Percentiles rank a stretch among this genome's conserved stretches.
phyloP scores from a whole-genome alignment of 1,140 invertebrate genomes.

The Eueides isabella region DNA sequence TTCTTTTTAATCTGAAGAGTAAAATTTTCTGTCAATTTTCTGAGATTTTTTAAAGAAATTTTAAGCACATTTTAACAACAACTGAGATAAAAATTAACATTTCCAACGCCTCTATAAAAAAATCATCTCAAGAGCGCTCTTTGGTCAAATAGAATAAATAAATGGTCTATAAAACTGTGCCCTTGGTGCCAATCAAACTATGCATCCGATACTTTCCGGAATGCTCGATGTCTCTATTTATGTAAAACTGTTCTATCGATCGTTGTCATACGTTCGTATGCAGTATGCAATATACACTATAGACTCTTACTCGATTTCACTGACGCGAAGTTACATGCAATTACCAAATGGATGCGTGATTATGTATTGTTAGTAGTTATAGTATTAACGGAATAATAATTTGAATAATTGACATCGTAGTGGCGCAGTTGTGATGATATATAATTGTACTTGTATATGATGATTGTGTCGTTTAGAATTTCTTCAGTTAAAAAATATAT shows the following conservation, averaged over 20 bases:
- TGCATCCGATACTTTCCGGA: background rate
- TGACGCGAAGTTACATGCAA: background rate
- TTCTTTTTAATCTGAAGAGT: background rate
- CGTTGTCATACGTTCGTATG: background rate
- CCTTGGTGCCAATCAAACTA: background rate
- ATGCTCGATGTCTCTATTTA: background rate
- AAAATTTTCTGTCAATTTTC: no score
- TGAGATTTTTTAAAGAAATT: no score
- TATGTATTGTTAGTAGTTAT: background rate
- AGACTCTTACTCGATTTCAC: constrained; percentile 1
- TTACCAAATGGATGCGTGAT: constrained; percentile 1
- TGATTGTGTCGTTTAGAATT: background rate
- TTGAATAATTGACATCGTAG: background rate
- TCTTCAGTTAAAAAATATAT: no score
- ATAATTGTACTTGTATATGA: background rate
- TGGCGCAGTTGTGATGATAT: no score
- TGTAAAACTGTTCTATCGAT: background rate
- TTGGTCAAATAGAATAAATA: background rate
- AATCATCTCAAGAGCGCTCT: background rate
- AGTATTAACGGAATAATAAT: background rate
- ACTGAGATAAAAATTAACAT: no score
- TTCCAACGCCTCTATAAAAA: background rate
- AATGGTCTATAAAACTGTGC: background rate
- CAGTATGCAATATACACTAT: no score
- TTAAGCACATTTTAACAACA: no score